phyloP scores from a whole-genome alignment of 2,888 invertebrate genomes.

The Harpalus rubripes region DNA sequence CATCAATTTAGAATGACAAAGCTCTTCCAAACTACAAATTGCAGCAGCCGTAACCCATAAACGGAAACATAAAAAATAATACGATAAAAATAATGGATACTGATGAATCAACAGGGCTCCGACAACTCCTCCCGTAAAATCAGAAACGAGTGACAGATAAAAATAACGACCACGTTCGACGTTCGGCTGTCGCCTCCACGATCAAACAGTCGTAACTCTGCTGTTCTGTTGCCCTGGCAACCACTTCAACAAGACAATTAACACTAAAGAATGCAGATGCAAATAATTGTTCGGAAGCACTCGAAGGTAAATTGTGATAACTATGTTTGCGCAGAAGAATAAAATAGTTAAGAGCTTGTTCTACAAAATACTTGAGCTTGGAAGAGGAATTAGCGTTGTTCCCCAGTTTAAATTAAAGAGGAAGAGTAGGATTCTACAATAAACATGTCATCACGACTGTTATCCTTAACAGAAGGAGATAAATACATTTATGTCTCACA shows the following conservation, averaged over 20 bases:
- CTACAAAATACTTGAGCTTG: too few relatives aligned
- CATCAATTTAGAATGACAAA: conserved; percentile 12
- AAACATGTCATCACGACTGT: too few relatives aligned
- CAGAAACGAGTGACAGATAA: conserved; percentile 36
- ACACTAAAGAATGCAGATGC: neutral
- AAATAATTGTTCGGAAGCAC: neutral
- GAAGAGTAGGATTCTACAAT: too few relatives aligned
- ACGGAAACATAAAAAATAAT: conserved; percentile 23
- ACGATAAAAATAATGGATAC: conserved; percentile 30
- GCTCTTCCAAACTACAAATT: conserved; percentile 12
- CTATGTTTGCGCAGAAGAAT: neutral
- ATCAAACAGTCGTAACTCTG: neutral
- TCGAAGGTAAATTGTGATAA: neutral
- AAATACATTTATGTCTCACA: too few relatives aligned
- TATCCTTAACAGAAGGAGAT: too few relatives aligned
- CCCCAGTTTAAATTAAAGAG: too few relatives aligned
- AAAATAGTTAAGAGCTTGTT: neutral
- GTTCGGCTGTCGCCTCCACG: neutral
- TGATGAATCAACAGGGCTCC: conserved; percentile 38
- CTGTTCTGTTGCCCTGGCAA: neutral
- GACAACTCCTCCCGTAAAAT: conserved; percentile 10
- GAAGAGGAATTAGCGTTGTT: too few relatives aligned
- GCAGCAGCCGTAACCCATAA: conserved; percentile 1
- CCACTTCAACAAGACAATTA: conserved; percentile 2
- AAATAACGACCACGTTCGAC: conserved; percentile 10